Conservation (phyloP, 2,888 invertebrate genomes). For the Acanthosepion esculentum region DNA sequence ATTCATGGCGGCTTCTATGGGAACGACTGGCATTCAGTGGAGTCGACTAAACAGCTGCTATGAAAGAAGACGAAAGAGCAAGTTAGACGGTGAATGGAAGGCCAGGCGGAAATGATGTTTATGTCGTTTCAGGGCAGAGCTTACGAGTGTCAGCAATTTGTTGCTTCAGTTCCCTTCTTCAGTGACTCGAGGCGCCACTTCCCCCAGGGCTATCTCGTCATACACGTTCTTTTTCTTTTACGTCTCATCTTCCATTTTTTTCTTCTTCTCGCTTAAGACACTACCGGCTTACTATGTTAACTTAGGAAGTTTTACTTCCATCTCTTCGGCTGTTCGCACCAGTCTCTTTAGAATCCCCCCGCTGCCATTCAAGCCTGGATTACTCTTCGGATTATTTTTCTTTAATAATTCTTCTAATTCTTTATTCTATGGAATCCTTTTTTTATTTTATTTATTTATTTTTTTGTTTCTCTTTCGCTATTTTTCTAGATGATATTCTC, state of each 20-base stretch:
- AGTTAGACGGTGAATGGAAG: not conserved
- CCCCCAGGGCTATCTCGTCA: not conserved
- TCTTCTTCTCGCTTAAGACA: not conserved
- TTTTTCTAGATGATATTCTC: too few relatives aligned
- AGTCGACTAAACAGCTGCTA: not conserved
- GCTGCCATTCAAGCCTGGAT: too few relatives aligned
- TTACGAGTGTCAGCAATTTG: not conserved
- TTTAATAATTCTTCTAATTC: too few relatives aligned
- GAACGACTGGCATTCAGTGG: not conserved
- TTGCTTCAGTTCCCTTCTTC: not conserved
- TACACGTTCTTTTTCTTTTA: not conserved
- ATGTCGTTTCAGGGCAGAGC: not conserved
- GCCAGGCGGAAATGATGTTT: not conserved
- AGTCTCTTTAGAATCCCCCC: too few relatives aligned
- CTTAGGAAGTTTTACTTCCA: too few relatives aligned
- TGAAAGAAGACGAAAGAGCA: not conserved
- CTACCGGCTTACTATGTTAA: too few relatives aligned
- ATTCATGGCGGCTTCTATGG: not conserved
- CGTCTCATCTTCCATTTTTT: not conserved
- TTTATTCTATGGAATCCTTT: too few relatives aligned
- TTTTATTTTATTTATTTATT: too few relatives aligned
- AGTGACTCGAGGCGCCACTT: not conserved
- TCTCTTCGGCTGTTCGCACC: too few relatives aligned
- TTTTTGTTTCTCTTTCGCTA: too few relatives aligned
- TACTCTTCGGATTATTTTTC: too few relatives aligned